A percentile compares a stretch with the other conserved stretches of the same genome.
phyloP scores from a whole-genome alignment of 2,888 invertebrate genomes.

The Galerucella pusilla region DNA sequence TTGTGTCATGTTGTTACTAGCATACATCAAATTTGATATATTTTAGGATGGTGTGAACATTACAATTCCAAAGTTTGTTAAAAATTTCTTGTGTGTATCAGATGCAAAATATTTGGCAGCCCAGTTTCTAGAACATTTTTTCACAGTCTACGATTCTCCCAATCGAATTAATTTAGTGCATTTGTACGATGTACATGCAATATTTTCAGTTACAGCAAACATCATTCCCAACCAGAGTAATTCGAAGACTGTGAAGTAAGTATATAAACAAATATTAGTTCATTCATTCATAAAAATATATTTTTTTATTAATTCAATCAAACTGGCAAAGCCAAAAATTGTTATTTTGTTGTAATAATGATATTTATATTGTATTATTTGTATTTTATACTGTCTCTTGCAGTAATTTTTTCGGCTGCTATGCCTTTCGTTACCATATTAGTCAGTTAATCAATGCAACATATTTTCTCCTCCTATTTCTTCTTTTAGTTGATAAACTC shows the following conservation, averaged over 20 bases:
- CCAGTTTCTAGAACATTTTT: conserved; percentile 44
- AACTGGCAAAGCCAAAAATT: too few species aligned
- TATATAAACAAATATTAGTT: neutral
- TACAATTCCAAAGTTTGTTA: conserved; percentile 20
- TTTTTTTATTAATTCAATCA: too few species aligned
- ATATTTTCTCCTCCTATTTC: too few species aligned
- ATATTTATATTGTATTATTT: too few species aligned
- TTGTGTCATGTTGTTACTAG: too few species aligned
- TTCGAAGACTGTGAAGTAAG: conserved; percentile 30
- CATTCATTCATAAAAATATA: too few species aligned
- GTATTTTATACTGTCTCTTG: too few species aligned
- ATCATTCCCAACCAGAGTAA: conserved; percentile 34
- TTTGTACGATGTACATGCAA: conserved; percentile 39
- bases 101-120: conserved; percentile 37
- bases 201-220: conserved; percentile 42
- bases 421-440: too few species aligned
- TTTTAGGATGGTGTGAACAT: conserved; percentile 40
- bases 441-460: too few species aligned
- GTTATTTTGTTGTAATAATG: too few species aligned
- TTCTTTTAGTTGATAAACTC: too few species aligned
- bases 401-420: too few species aligned
- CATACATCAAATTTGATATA: neutral
- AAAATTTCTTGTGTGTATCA: conserved; percentile 38
- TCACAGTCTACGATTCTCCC: conserved; percentile 40
- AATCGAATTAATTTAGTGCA: conserved; percentile 31